Evolutionary conservation across 2,888 invertebrate species (phyloP), one percentile per base, ranked within the genome.

Genomic region (Euzetes globulus): DNA sequence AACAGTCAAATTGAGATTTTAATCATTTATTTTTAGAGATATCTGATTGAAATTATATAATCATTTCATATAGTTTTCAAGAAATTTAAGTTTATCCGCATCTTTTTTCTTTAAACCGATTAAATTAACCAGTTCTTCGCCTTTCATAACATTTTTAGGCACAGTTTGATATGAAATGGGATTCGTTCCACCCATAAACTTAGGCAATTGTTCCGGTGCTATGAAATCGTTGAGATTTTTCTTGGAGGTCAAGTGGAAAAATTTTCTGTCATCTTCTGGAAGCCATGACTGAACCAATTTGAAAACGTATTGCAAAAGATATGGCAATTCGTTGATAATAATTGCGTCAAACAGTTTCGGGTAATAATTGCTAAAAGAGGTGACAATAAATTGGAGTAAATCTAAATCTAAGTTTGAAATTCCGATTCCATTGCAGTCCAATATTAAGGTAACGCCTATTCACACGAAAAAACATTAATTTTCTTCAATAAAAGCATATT

Each of bases 281-380:
- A 74, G 70, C 74, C 74, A 74, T 22, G 60, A 70, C 70, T 74
- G 74, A 47, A 74, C 70, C 52, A 74, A 63, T 70, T 74, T 74
- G 58, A 74, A 74, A 6, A 74, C 68, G 29, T 74, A 74, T 50
- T 55, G 55, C 70, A 74, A 33, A 27, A 74, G 58, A 41, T 45
- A 74, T 45, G 74, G 74, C 70, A 74, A 63, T 17, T 74, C 68
- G 15, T 74, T 70, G 19, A 74, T 50, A 74, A 74, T 45, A 4
- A 74, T 74, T 13, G 74, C 74, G 29, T 74, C 74, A 29, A 74
- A 74, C 6, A 74, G 68, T 74, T 74, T 74, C 5, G 74, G 74
- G n/a, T 71, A 74, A 47, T 74, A 74, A 50, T 70, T 37, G 33
- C 50, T 70, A 47, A 74, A 74, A n/a, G 74, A 74, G 11, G 71